phyloP scores from a whole-genome alignment of 92 coral and sea anemone species.

The Umimayanthus kanabou region DNA sequence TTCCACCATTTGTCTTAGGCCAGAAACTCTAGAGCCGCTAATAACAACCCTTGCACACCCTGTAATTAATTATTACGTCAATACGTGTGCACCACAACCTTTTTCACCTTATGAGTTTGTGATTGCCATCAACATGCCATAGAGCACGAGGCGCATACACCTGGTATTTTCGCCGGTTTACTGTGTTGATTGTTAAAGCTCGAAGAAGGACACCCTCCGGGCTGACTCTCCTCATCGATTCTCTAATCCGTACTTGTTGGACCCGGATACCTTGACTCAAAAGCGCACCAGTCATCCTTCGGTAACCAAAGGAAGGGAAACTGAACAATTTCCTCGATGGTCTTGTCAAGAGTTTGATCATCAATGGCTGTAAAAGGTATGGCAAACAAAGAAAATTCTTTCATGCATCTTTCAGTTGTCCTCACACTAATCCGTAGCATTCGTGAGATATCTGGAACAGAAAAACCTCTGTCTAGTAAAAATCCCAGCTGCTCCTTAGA shows the following conservation, averaged over 20 bases:
- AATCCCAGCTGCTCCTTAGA: slow-evolving; percentile 53
- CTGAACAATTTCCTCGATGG: slow-evolving; percentile 34
- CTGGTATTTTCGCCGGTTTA: slow-evolving; percentile 16
- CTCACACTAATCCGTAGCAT: slow-evolving; percentile 48
- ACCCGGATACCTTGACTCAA: slow-evolving; percentile 29
- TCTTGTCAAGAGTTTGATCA: slow-evolving; percentile 53
- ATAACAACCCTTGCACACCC: too few relatives aligned
- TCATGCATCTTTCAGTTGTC: slow-evolving; percentile 53
- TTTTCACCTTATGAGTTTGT: slow-evolving; percentile 20
- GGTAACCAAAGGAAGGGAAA: slow-evolving; percentile 46
- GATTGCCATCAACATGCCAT: slow-evolving; percentile 38
- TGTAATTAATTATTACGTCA: too few relatives aligned
- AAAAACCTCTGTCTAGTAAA: slow-evolving; percentile 54
- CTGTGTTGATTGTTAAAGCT: slow-evolving; percentile 41
- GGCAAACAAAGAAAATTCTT: slow-evolving; percentile 41
- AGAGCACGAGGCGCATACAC: slow-evolving; percentile 7
- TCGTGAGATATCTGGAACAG: slow-evolving; percentile 47
- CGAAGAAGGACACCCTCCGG: slow-evolving; percentile 48
- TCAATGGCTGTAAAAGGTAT: slow-evolving; percentile 33
- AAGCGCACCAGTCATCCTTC: slow-evolving; percentile 44
- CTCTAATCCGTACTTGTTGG: slow-evolving; percentile 42
- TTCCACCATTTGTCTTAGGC: too few relatives aligned
- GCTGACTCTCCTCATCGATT: slow-evolving; percentile 39
- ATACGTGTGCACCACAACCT: too few relatives aligned
- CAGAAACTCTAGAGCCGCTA: too few relatives aligned